Conservation (phyloP, 2,797 vertebrate genomes). For the Acridotheres tristis region DNA sequence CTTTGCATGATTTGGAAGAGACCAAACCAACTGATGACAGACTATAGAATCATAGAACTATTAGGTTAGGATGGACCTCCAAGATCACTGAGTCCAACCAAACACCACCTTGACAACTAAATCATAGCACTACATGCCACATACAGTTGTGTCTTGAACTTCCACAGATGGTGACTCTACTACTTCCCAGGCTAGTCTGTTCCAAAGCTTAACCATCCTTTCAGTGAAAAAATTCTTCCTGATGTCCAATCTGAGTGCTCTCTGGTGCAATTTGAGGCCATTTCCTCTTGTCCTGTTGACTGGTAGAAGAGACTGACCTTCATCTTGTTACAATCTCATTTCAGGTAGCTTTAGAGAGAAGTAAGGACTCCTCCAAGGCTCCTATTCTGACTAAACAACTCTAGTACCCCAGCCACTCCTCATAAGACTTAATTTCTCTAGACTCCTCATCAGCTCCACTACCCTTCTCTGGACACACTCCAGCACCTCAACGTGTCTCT, state of each 20-base stretch:
- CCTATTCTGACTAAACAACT: background rate
- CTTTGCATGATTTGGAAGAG: constrained; percentile 35
- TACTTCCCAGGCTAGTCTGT: background rate
- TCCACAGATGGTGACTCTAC: background rate
- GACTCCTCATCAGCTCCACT: background rate
- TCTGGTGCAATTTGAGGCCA: background rate
- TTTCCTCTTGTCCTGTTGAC: background rate
- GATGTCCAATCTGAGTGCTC: background rate
- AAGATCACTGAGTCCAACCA: background rate
- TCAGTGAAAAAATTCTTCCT: background rate
- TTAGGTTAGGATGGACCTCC: background rate
- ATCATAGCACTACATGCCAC: background rate
- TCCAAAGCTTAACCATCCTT: background rate
- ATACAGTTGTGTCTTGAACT: background rate
- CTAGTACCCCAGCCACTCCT: background rate
- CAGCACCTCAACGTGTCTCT: background rate
- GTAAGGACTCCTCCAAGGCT: background rate
- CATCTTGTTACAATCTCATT: background rate
- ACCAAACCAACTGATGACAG: background rate
- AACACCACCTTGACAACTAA: background rate
- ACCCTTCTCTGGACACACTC: background rate
- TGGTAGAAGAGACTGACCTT: background rate
- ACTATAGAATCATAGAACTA: background rate
- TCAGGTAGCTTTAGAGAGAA: background rate
- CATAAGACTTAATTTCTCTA: background rate